These are phyloP conservation scores for Adelosebastes latens DNA, from an alignment of 2,797 vertebrate species.

Conservation along the genomic window DNA sequence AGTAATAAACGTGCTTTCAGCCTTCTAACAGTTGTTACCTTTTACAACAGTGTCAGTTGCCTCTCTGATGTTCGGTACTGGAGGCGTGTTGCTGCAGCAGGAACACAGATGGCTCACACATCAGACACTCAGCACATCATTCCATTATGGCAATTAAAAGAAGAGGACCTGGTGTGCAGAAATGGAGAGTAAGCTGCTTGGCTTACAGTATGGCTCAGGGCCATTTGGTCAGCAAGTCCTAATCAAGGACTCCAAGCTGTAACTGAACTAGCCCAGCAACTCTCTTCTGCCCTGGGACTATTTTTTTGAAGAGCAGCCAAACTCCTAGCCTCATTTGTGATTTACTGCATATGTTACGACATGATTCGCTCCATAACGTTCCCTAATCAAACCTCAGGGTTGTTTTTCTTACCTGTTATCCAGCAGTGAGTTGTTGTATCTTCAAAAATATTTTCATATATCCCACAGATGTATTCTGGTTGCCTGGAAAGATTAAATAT, in stretches of 20 bases:
- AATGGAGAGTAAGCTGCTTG: constrained; percentile 75
- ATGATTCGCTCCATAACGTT: neutral
- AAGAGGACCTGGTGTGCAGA: constrained; percentile 76
- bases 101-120: constrained; percentile 88
- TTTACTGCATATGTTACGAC: neutral
- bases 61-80: constrained; percentile 69
- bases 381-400: neutral
- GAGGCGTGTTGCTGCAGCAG: constrained; percentile 85
- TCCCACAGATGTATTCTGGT: neutral
- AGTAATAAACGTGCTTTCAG: neutral
- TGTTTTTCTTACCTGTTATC: neutral
- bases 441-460: neutral
- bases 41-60: constrained; percentile 56
- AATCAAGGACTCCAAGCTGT: constrained; percentile 42
- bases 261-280: neutral
- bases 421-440: neutral
- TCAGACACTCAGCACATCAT: constrained; percentile 88
- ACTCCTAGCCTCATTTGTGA: neutral
- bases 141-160: constrained; percentile 88
- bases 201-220: constrained; percentile 40
- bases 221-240: constrained; percentile 51
- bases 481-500: neutral
- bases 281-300: neutral
- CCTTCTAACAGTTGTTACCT: neutral
- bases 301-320: constrained; percentile 6